Conservation (phyloP, 2,113 vertebrate genomes). For the Theristicus caerulescens region DNA sequence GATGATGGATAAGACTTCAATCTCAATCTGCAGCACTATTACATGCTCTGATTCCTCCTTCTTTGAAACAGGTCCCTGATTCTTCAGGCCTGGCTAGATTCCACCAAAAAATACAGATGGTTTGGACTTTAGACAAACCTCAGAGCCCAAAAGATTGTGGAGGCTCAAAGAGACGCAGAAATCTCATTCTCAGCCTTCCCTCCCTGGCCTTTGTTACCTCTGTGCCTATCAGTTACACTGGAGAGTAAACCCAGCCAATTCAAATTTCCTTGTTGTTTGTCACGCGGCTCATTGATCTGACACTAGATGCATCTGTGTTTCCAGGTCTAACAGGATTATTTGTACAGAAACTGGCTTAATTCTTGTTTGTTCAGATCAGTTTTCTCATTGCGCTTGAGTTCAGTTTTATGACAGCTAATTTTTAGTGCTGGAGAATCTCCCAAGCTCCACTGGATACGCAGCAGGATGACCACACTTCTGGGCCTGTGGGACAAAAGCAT, state of each 20-base stretch:
- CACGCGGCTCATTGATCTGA: background rate
- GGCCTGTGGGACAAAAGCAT: background rate
- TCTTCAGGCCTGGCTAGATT: background rate
- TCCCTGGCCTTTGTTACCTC: background rate
- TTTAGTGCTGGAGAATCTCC: background rate
- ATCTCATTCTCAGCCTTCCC: background rate
- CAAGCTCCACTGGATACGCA: accelerated
- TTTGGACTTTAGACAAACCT: background rate
- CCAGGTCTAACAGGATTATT: background rate
- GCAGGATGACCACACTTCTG: background rate
- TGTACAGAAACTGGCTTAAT: background rate
- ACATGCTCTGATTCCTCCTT: background rate
- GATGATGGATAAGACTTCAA: background rate
- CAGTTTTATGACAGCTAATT: background rate
- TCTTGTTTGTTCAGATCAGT: background rate
- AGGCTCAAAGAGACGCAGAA: background rate
- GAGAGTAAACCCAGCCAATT: background rate
- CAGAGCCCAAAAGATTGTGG: background rate
- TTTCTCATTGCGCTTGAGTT: background rate
- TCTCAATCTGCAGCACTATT: background rate
- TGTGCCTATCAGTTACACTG: accelerated
- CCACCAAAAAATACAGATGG: background rate
- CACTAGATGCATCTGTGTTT: background rate
- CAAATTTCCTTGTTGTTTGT: background rate
- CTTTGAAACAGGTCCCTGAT: background rate